Evolutionary conservation across 2,888 invertebrate genomes (phyloP).

Genomic region (Drosophila nr. fundita): DNA sequence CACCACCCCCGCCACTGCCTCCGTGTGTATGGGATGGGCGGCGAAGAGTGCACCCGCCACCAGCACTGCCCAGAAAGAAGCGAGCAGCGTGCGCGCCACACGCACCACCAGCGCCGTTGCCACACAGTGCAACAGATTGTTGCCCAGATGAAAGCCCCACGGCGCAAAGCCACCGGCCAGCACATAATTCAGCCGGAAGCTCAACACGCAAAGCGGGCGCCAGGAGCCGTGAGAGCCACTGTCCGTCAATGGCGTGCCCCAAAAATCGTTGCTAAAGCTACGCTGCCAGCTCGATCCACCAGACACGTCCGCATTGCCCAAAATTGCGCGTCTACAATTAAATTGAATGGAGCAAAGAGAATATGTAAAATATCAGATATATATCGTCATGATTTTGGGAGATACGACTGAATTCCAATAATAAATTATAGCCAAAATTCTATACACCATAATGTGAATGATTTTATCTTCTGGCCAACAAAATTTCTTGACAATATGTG

Average conservation of each 20-base stretch:
- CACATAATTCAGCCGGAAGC: conserved; percentile 93
- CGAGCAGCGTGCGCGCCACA: conserved; percentile 90
- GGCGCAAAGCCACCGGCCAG: conserved; percentile 92
- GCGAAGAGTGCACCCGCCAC: conserved; percentile 95
- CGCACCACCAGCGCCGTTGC: conserved; percentile 93
- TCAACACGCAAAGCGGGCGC: conserved; percentile 95
- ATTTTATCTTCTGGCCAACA: background rate
- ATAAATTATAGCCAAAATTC: background rate
- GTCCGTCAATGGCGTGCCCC: conserved; percentile 97
- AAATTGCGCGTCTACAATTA: conserved; percentile 93
- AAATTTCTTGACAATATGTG: background rate
- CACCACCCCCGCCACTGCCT: conserved; percentile 97
- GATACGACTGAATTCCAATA: background rate
- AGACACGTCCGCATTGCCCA: conserved; percentile 96
- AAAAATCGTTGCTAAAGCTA: conserved; percentile 96
- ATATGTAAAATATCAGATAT: background rate
- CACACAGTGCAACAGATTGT: conserved; percentile 93
- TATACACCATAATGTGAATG: background rate
- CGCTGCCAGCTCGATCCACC: conserved; percentile 93
- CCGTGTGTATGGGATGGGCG: conserved; percentile 97
- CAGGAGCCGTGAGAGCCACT: conserved; percentile 98
- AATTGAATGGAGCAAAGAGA: conserved; percentile 27
- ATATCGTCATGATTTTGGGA: background rate
- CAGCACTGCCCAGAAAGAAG: conserved; percentile 89
- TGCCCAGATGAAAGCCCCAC: conserved; percentile 94